Percentiles rank a stretch among this genome's conserved stretches.
Evolutionary conservation across 1,140 invertebrate species (phyloP).

Genomic region (Tetragonula clypearis): DNA sequence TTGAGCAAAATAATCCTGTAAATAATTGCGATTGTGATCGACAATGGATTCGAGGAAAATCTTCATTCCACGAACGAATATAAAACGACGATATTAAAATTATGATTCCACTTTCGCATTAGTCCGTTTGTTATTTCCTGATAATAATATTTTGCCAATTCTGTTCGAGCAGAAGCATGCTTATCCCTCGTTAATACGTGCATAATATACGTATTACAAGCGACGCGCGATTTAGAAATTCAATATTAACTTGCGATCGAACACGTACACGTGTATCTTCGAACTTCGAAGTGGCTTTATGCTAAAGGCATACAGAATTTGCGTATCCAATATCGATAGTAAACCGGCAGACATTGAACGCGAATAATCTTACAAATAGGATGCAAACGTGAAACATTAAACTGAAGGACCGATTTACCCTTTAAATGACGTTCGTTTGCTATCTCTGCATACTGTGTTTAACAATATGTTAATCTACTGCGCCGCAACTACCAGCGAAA

Average conservation of each 20-base stretch:
- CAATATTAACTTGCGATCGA: not conserved
- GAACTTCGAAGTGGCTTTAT: not conserved
- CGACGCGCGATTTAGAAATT: not conserved
- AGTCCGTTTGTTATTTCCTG: not conserved
- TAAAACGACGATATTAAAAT: not conserved
- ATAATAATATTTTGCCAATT: not conserved
- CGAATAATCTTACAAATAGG: not conserved
- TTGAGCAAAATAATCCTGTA: not conserved
- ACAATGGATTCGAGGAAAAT: not conserved
- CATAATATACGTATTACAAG: not conserved
- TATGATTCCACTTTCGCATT: not conserved
- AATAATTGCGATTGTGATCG: not conserved
- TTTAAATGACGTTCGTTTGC: not conserved
- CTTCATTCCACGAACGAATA: not conserved
- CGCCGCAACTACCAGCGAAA: not conserved
- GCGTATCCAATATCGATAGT: constrained; percentile 24
- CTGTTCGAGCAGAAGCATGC: not conserved
- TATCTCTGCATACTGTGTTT: not conserved
- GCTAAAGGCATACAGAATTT: not conserved
- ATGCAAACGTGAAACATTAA: not conserved
- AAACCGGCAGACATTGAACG: not conserved
- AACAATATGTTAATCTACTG: not conserved
- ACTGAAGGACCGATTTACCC: not conserved
- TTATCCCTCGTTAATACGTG: not conserved
- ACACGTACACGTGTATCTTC: not conserved